phyloP scores from a whole-genome alignment of 2,888 invertebrate species.

The Reticulitermes lucifugus region DNA sequence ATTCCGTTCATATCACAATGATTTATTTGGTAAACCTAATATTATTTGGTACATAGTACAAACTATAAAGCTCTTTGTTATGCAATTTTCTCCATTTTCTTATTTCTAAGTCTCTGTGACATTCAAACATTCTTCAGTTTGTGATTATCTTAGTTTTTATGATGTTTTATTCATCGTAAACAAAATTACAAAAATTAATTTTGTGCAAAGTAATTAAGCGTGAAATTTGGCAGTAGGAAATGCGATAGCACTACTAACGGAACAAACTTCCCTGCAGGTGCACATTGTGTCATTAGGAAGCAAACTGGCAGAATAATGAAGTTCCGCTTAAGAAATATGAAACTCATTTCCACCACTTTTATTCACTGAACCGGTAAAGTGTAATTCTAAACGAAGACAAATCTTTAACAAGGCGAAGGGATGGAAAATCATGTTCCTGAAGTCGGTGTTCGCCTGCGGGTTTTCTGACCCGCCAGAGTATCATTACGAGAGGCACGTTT shows the following conservation, averaged over 20 bases:
- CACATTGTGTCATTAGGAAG: background rate
- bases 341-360: constrained; percentile 1
- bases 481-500: background rate
- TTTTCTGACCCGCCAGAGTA: background rate
- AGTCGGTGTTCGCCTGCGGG: background rate
- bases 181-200: no score
- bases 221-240: background rate
- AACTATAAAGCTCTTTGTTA: no score
- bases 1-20: no score
- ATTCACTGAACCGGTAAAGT: background rate
- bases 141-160: no score
- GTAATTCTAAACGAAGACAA: constrained; percentile 30
- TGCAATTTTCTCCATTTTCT: no score
- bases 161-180: no score
- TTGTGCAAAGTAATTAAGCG: background rate
- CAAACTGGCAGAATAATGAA: constrained; percentile 1
- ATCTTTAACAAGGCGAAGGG: constrained; percentile 36
- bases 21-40: no score
- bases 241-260: background rate
- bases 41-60: no score
- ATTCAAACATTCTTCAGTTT: no score
- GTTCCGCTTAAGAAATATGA: background rate
- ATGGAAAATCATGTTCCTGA: constrained; percentile 34
- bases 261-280: background rate
- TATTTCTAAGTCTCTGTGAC: no score